phyloP scores from a whole-genome alignment of 2,797 vertebrate species.

The Aeoliscus strigatus region DNA sequence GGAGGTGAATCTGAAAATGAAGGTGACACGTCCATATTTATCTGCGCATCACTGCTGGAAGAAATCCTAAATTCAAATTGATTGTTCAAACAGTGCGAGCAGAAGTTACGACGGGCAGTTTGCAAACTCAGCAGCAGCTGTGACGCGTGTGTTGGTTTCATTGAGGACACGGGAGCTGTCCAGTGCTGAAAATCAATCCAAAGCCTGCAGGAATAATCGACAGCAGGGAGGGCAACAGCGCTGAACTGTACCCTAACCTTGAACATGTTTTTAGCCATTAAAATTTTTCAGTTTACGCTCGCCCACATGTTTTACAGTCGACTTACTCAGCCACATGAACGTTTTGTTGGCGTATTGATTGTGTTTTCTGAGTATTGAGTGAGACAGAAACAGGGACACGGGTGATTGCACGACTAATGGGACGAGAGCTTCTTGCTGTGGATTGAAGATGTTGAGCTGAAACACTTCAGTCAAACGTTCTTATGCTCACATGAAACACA shows the following conservation, averaged over 20 bases:
- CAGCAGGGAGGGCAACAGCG: slow-evolving; percentile 21
- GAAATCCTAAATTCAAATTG: slow-evolving; percentile 24
- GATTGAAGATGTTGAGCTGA: neutral
- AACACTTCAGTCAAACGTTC: neutral
- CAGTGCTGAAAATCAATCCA: slow-evolving; percentile 68
- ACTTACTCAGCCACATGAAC: slow-evolving; percentile 24
- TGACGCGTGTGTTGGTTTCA: slow-evolving; percentile 51
- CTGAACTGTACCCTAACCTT: slow-evolving; percentile 31
- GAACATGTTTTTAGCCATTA: slow-evolving; percentile 39
- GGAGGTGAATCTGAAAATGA: no score
- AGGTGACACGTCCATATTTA: no score
- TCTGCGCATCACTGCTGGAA: no score
- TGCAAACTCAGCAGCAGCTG: slow-evolving; percentile 45
- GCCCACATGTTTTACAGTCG: slow-evolving; percentile 21
- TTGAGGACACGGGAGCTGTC: slow-evolving; percentile 64
- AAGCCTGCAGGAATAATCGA: slow-evolving; percentile 57
- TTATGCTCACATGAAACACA: neutral
- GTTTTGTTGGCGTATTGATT: slow-evolving; percentile 31
- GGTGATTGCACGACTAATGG: neutral
- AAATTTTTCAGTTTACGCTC: slow-evolving; percentile 34
- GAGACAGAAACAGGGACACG: neutral
- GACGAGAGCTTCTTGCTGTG: neutral
- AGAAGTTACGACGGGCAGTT: slow-evolving; percentile 52
- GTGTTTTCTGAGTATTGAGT: slow-evolving; percentile 22
- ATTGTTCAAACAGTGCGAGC: slow-evolving; percentile 26